phyloP scores from a whole-genome alignment of 2,888 invertebrate species.

The Malachius bipustulatus region DNA sequence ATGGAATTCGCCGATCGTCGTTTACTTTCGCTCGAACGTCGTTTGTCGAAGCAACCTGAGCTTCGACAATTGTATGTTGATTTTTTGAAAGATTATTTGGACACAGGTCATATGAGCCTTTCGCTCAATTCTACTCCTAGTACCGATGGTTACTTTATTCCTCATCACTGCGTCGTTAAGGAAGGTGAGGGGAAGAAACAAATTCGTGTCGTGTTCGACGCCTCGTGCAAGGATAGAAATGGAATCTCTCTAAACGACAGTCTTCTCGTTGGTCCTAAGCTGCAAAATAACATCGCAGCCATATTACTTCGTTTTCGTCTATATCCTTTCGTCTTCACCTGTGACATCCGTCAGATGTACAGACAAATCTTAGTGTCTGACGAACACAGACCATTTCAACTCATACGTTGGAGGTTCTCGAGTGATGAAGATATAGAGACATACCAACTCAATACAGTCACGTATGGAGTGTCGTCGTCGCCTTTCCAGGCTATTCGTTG shows the following conservation, averaged over 20 bases:
- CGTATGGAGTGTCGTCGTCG: too few species aligned
- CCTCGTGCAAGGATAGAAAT: conserved; percentile 8
- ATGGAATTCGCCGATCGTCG: conserved; percentile 5
- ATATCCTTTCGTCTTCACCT: conserved; percentile 5
- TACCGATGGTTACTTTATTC: conserved; percentile 1
- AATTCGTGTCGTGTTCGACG: conserved; percentile 10
- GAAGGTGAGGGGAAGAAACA: conserved; percentile 4
- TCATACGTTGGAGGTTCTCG: conserved; percentile 8
- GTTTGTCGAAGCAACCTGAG: background rate
- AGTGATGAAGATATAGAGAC: too few species aligned
- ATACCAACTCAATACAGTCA: too few species aligned
- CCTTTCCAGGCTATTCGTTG: too few species aligned
- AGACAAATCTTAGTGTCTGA: conserved; percentile 7
- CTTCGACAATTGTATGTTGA: conserved; percentile 6
- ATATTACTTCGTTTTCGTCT: conserved; percentile 7
- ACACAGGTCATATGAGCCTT: conserved; percentile 8
- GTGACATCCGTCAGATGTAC: conserved; percentile 10
- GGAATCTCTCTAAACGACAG: conserved; percentile 9
- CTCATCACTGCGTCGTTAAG: conserved; percentile 9
- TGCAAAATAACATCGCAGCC: conserved; percentile 5
- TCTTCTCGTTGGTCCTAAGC: conserved; percentile 8
- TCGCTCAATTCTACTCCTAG: background rate
- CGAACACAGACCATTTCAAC: conserved; percentile 7
- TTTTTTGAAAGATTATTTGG: conserved; percentile 10
- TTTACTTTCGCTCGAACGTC: conserved; percentile 8